Base-by-base conservation (phyloP, 2,797 vertebrate genomes). In the Alcedo quadribrachys region DNA sequence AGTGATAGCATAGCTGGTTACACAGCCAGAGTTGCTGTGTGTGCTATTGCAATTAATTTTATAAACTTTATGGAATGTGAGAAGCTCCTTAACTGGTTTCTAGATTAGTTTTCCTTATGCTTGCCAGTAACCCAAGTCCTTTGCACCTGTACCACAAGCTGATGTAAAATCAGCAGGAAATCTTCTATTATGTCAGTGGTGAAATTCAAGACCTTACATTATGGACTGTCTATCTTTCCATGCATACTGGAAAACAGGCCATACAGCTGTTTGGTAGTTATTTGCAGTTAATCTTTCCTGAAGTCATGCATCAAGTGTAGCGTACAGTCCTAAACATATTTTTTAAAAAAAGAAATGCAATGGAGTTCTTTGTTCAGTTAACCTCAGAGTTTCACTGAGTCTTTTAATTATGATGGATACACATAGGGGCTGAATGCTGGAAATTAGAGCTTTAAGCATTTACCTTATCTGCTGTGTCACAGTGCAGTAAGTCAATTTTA, bases 31-130 rank as follows among this genome's bases (percentile, higher is more conserved):
- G 25, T 50, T 94, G 54, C 92, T 92, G 28, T 17, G 12, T 87
- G 66, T 97, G 83, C 53, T 96, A 80, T 96, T 97, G 92, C 85
- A 96, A 97, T 97, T 97, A 93, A 94, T 95, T 96, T 90, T 76
- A 35, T 89, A 65, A 92, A 85, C 68, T 97, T 97, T 96, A 86
- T 94, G 89, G 92, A 96, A 97, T 94, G 87, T n/a, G 81, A 97
- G 94, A 96, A 94, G 88, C 91, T 93, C 60, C 71, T 93, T 45
- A 96, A 96, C 88, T 95, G 96, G 79, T 92, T 96, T 96, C 62
- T 92, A 96, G 87, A 96, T 97, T 90, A 96, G 42, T 94, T 94
- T 88, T 96, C 91, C 85, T 91, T 87, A 75, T 0, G 18, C 42
- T 86, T 95, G 89, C 94, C 92, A 96, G 91, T 94, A 97, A 94